Evolutionary conservation across 1,140 invertebrate genomes (phyloP).

Genomic region (Apocrypta bakeri): DNA sequence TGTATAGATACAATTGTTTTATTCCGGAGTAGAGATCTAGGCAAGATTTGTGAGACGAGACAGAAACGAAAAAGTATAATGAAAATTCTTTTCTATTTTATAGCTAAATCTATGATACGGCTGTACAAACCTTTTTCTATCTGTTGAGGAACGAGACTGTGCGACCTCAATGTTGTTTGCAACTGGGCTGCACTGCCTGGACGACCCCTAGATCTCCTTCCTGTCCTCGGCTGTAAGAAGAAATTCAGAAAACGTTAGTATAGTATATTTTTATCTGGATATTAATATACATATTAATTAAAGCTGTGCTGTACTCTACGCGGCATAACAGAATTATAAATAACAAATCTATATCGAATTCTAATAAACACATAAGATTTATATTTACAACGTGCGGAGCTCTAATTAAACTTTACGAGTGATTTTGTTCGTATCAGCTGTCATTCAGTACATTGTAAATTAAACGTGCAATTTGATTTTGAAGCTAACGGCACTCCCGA

Average conservation of each 20-base stretch:
- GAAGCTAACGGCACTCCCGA: background rate
- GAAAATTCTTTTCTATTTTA: no score
- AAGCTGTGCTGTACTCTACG: no score
- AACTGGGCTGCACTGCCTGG: slow-evolving; percentile 67
- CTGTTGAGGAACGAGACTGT: slow-evolving; percentile 68
- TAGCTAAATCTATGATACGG: no score
- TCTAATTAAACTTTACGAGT: background rate
- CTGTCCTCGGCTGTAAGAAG: slow-evolving; percentile 67
- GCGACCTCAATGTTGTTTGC: slow-evolving; percentile 64
- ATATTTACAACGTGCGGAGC: background rate
- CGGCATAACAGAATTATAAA: no score
- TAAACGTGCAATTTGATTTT: background rate
- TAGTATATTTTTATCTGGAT: background rate
- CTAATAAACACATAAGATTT: background rate
- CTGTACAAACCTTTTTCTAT: slow-evolving; percentile 68
- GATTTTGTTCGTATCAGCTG: background rate
- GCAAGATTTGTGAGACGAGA: no score
- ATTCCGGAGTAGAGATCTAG: no score
- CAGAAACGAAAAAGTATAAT: no score
- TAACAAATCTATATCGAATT: background rate
- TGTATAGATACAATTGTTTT: no score
- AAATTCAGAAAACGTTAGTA: background rate
- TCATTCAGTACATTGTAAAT: background rate
- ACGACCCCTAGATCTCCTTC: slow-evolving; percentile 70
- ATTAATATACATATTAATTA: background rate